These are phyloP conservation scores for Neoitamus cyanurus DNA, from an alignment of 2,888 invertebrate species.

Conservation along the genomic window DNA sequence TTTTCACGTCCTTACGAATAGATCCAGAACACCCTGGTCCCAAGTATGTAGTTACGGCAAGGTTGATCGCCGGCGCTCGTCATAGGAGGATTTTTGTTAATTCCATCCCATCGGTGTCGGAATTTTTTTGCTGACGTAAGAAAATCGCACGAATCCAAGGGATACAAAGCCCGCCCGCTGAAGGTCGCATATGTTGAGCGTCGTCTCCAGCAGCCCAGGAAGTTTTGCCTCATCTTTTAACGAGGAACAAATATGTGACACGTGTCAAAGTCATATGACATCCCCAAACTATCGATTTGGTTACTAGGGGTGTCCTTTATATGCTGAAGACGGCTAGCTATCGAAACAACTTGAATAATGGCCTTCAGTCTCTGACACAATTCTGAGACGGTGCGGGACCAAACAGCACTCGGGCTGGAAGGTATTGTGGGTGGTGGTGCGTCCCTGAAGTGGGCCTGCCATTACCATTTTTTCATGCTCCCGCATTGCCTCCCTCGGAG, in stretches of 20 bases:
- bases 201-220: background rate
- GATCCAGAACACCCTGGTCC: background rate
- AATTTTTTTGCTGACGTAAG: background rate
- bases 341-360: conserved; percentile 34
- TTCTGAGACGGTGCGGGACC: background rate
- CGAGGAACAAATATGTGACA: conserved; percentile 37
- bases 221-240: conserved; percentile 20
- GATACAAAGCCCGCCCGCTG: background rate
- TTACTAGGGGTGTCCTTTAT: background rate
- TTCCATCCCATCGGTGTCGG: background rate
- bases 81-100: background rate
- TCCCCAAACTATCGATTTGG: conserved; percentile 37
- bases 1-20: no score
- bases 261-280: conserved; percentile 41
- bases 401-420: background rate
- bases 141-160: background rate
- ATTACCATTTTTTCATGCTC: background rate
- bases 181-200: conserved; percentile 7
- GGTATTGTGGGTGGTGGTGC: background rate
- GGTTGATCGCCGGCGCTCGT: background rate
- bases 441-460: background rate
- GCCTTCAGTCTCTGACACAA: conserved; percentile 33
- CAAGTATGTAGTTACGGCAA: background rate
- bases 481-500: no score
- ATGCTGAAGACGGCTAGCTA: background rate